phyloP scores from a whole-genome alignment of 2,888 invertebrate genomes.

The Archips crataeganus region DNA sequence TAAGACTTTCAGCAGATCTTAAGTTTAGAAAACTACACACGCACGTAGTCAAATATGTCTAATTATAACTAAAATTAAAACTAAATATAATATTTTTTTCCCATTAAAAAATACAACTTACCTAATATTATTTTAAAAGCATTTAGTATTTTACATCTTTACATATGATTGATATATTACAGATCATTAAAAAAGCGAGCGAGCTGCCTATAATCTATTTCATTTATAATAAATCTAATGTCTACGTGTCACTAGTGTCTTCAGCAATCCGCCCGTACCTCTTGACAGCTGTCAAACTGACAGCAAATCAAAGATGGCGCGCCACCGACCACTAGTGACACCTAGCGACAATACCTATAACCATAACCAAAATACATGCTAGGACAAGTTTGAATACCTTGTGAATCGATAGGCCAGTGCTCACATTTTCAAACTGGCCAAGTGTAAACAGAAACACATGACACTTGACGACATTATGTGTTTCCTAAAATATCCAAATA shows the following conservation, averaged over 20 bases:
- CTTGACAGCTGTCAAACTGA: neutral
- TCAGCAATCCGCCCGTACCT: too few relatives aligned
- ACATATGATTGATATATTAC: conserved; percentile 40
- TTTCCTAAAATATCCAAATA: too few relatives aligned
- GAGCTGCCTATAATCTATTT: conserved; percentile 7
- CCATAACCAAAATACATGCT: neutral
- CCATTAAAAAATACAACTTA: conserved; percentile 18
- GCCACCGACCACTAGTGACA: neutral
- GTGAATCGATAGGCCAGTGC: neutral
- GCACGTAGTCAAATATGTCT: neutral
- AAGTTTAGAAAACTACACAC: neutral
- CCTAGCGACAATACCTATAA: neutral
- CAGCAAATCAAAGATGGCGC: neutral
- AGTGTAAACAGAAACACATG: too few relatives aligned
- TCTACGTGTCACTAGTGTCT: neutral
- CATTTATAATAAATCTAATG: conserved; percentile 28
- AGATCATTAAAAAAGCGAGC: conserved; percentile 10
- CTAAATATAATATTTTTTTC: conserved; percentile 29
- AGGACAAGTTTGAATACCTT: conserved; percentile 2
- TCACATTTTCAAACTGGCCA: neutral
- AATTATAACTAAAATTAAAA: conserved; percentile 18
- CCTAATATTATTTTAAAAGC: conserved; percentile 36
- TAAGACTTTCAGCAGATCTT: neutral
- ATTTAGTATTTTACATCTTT: conserved; percentile 33
- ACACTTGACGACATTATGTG: too few relatives aligned